Evolutionary conservation across 2,888 invertebrate genomes (phyloP).

Genomic region (Plemyria rubiginata): DNA sequence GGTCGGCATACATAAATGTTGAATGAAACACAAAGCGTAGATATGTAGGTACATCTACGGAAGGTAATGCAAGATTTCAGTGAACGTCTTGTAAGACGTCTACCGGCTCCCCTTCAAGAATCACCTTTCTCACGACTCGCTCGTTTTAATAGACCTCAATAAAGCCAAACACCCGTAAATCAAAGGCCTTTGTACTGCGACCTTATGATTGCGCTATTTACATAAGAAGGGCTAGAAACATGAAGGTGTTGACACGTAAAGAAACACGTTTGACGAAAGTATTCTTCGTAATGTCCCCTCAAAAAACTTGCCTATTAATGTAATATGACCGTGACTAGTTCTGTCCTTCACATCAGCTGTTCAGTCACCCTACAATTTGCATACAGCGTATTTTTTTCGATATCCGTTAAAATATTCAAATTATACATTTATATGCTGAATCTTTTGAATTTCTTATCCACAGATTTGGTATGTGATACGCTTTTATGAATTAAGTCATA

Average conservation of each 20-base stretch:
- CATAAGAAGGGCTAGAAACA: constrained; percentile 79
- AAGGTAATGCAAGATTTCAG: constrained; percentile 37
- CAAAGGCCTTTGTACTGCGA: constrained; percentile 74
- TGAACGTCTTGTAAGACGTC: constrained; percentile 67
- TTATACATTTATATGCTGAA: constrained; percentile 42
- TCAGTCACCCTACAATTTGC: constrained; percentile 55
- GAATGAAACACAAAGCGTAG: constrained; percentile 38
- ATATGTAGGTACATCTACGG: constrained; percentile 35
- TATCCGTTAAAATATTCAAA: constrained; percentile 46
- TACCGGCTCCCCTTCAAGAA: constrained; percentile 58
- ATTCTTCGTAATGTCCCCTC: constrained; percentile 40
- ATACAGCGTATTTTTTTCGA: constrained; percentile 38
- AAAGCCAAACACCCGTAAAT: constrained; percentile 78
- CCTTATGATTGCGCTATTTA: constrained; percentile 75
- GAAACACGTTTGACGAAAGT: constrained; percentile 68
- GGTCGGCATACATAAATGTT: constrained; percentile 32
- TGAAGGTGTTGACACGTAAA: constrained; percentile 80
- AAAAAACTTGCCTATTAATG: constrained; percentile 51
- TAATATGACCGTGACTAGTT: constrained; percentile 62
- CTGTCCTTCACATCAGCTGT: constrained; percentile 57
- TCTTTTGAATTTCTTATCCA: constrained; percentile 40
- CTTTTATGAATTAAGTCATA: constrained; percentile 51
- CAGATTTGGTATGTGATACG: constrained; percentile 8
- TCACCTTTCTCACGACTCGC: constrained; percentile 78
- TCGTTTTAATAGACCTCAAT: constrained; percentile 75